These are phyloP conservation scores for Leptodactylus fallax DNA, from an alignment of 2,797 vertebrate genomes.

Conservation along the genomic window DNA sequence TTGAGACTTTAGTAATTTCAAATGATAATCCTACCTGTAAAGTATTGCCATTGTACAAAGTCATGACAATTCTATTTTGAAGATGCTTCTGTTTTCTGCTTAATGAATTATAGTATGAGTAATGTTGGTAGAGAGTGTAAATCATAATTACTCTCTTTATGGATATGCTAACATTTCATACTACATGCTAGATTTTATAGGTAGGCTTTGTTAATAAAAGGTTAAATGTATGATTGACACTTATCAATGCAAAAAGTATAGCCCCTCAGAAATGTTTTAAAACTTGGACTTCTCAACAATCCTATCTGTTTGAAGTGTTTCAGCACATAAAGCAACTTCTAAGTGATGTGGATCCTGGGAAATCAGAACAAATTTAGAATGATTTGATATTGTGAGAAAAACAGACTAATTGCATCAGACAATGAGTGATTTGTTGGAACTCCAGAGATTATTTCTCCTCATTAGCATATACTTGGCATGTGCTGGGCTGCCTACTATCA, in stretches of 20 bases:
- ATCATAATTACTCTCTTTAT: neutral
- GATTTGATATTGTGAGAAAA: conserved; percentile 69
- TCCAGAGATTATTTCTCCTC: conserved; percentile 67
- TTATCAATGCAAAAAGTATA: conserved; percentile 12
- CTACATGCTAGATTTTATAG: neutral
- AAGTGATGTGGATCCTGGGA: conserved; percentile 68
- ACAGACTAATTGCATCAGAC: conserved; percentile 72
- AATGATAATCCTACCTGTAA: neutral
- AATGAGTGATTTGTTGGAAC: conserved; percentile 69
- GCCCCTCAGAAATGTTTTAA: conserved; percentile 28
- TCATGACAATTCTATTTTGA: neutral
- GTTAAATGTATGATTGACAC: conserved; percentile 22
- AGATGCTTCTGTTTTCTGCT: neutral
- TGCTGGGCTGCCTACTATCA: conserved; percentile 71
- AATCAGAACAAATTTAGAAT: conserved; percentile 72
- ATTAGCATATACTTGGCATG: conserved; percentile 70
- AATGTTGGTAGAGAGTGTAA: neutral
- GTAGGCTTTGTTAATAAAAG: conserved; percentile 13
- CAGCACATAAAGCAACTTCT: conserved; percentile 66
- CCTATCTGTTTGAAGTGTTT: conserved; percentile 62
- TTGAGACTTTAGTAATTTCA: neutral
- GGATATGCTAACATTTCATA: neutral
- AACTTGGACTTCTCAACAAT: conserved; percentile 55
- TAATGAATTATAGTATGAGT: neutral
- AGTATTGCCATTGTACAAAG: neutral